A percentile compares a stretch with the other conserved stretches of the same genome.
phyloP scores from a whole-genome alignment of 2,797 vertebrate species.

The Lepidocolaptes lacrymiger region DNA sequence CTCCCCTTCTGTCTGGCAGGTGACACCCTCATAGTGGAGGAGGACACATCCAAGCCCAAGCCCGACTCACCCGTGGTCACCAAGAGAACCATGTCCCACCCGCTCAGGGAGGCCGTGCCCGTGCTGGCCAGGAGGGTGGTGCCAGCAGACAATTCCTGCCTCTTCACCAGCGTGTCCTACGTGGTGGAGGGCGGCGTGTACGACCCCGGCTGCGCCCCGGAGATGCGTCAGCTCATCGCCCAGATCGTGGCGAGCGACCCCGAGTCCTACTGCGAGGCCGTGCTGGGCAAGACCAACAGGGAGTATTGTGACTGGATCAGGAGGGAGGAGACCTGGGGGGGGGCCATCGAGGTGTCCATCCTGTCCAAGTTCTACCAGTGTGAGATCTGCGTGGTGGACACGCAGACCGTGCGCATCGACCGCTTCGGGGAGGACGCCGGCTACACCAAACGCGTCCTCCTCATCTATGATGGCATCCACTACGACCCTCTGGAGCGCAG shows the following conservation, averaged over 20 bases:
- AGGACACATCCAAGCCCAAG: constrained; percentile 87
- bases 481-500: constrained; percentile 92
- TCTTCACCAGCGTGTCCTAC: constrained; percentile 95
- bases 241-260: constrained; percentile 93
- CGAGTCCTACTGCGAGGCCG: constrained; percentile 88
- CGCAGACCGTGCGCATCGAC: constrained; percentile 95
- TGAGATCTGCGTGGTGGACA: constrained; percentile 98
- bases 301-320: constrained; percentile 96
- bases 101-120: constrained; percentile 72
- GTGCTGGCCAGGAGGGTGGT: constrained; percentile 86
- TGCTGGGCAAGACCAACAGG: constrained; percentile 92
- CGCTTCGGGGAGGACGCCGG: constrained; percentile 95
- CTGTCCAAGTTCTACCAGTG: constrained; percentile 96
- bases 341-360: constrained; percentile 97
- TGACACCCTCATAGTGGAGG: constrained; percentile 96
- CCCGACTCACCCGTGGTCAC: constrained; percentile 72
- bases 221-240: constrained; percentile 94
- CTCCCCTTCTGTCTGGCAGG: constrained; percentile 76
- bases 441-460: constrained; percentile 89
- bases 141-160: constrained; percentile 96
- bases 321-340: constrained; percentile 95
- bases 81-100: constrained; percentile 73
- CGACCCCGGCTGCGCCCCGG: constrained; percentile 86
- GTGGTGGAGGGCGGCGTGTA: constrained; percentile 94
- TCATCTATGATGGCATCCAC: constrained; percentile 97